Evolutionary conservation across 2,797 vertebrate species (phyloP).

Genomic region (Dermochelys coriacea): DNA sequence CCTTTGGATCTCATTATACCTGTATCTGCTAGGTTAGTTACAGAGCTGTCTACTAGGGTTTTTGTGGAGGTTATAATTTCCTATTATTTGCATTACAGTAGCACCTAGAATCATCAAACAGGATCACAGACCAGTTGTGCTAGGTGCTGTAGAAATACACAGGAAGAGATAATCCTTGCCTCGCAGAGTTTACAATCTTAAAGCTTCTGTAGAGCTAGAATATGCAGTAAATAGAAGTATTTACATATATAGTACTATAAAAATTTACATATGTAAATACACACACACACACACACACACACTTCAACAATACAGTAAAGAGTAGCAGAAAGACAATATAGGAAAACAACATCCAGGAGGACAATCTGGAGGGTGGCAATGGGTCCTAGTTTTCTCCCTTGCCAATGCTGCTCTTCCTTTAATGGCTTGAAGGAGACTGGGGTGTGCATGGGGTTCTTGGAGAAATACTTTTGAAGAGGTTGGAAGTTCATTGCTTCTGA

Average conservation of each 20-base stretch:
- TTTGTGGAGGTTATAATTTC: slow-evolving; percentile 62
- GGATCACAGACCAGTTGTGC: background rate
- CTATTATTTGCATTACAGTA: slow-evolving; percentile 70
- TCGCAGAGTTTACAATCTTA: slow-evolving; percentile 38
- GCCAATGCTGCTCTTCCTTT: background rate
- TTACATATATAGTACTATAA: background rate
- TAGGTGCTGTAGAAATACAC: slow-evolving; percentile 34
- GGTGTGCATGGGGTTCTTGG: background rate
- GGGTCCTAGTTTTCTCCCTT: background rate
- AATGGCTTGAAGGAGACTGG: background rate
- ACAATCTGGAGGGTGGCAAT: background rate
- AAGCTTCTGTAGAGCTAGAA: slow-evolving; percentile 30
- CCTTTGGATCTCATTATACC: slow-evolving; percentile 2
- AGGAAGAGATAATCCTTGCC: slow-evolving; percentile 22
- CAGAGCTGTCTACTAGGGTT: slow-evolving; percentile 61
- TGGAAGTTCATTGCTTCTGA: background rate
- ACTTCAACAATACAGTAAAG: background rate
- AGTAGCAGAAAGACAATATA: background rate
- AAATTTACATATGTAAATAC: background rate
- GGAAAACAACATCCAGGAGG: background rate
- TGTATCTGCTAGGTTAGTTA: slow-evolving; percentile 30
- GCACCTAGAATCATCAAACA: background rate
- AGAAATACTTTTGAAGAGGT: background rate
- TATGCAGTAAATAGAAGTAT: background rate
- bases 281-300: background rate